A percentile compares a stretch with the other conserved stretches of the same genome.
These are phyloP conservation scores for Drosophila equinoxialis DNA, from an alignment of 1,140 invertebrate genomes.

Conservation along the genomic window DNA sequence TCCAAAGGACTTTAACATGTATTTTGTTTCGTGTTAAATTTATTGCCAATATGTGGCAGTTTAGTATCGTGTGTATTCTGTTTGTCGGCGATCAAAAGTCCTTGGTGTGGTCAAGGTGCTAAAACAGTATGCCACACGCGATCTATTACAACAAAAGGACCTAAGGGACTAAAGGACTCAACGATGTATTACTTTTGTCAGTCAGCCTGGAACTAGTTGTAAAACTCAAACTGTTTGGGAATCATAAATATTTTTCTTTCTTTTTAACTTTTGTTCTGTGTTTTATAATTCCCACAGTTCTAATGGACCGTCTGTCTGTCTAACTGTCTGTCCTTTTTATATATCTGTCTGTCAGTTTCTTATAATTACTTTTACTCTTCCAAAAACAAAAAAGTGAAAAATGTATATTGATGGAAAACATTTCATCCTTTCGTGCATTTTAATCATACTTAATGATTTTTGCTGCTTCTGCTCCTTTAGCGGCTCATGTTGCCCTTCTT, in stretches of 20 bases:
- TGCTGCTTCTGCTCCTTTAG: slow-evolving; percentile 23
- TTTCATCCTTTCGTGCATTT: slow-evolving; percentile 67
- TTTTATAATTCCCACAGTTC: background rate
- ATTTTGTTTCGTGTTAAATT: too few relatives aligned
- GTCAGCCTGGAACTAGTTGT: background rate
- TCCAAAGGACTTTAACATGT: too few relatives aligned
- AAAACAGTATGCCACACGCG: background rate
- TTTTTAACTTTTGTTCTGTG: background rate
- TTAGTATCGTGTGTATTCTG: too few relatives aligned
- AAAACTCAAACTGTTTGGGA: background rate
- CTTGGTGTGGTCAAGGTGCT: background rate
- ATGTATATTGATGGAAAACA: slow-evolving; percentile 44
- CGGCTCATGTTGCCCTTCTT: background rate
- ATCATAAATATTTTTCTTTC: background rate
- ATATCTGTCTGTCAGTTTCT: background rate
- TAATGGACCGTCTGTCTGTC: background rate
- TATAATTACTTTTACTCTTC: slow-evolving; percentile 28
- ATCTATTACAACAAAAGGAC: background rate
- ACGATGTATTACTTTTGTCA: background rate
- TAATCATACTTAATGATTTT: slow-evolving; percentile 68
- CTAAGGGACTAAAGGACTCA: background rate
- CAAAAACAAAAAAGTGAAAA: slow-evolving; percentile 19
- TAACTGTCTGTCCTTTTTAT: background rate
- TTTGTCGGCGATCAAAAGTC: background rate
- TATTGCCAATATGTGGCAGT: too few relatives aligned